phyloP scores from a whole-genome alignment of 2,888 invertebrate species.

The Ennomos fuscantarius region DNA sequence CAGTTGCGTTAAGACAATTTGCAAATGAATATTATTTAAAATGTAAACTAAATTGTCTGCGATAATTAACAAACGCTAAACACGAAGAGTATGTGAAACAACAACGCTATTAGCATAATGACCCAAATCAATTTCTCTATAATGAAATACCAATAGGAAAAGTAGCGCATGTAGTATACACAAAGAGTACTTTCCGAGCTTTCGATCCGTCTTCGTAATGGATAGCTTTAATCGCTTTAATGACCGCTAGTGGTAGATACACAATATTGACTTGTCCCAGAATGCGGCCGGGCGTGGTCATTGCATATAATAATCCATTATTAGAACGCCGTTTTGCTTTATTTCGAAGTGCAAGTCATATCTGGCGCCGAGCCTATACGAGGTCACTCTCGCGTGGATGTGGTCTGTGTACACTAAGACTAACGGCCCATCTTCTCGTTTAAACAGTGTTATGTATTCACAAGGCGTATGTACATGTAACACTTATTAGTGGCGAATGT shows the following conservation, averaged over 20 bases:
- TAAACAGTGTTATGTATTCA: conserved; percentile 61
- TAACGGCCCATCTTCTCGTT: conserved; percentile 70
- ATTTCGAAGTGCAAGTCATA: conserved; percentile 66
- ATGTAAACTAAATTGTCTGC: no score
- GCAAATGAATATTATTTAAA: no score
- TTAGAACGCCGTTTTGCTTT: conserved; percentile 61
- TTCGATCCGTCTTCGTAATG: conserved; percentile 65
- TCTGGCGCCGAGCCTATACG: conserved; percentile 23
- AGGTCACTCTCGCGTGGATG: conserved; percentile 36
- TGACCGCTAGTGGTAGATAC: conserved; percentile 55
- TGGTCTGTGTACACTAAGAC: conserved; percentile 36
- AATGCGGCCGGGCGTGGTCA: conserved; percentile 65
- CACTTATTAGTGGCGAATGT: conserved; percentile 62
- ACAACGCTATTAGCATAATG: conserved; percentile 15
- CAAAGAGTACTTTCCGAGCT: conserved; percentile 63
- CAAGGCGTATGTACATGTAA: conserved; percentile 60
- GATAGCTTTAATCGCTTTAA: conserved; percentile 63
- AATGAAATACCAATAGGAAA: conserved; percentile 26
- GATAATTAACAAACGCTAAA: no score
- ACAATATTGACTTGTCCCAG: conserved; percentile 65
- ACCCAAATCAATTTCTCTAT: conserved; percentile 13
- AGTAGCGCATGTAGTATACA: conserved; percentile 56
- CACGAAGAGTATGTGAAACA: neutral
- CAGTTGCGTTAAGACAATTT: no score
- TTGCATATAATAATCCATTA: conserved; percentile 60